Conservation (phyloP, 2,797 vertebrate species). For the Gephyroberyx darwinii region DNA sequence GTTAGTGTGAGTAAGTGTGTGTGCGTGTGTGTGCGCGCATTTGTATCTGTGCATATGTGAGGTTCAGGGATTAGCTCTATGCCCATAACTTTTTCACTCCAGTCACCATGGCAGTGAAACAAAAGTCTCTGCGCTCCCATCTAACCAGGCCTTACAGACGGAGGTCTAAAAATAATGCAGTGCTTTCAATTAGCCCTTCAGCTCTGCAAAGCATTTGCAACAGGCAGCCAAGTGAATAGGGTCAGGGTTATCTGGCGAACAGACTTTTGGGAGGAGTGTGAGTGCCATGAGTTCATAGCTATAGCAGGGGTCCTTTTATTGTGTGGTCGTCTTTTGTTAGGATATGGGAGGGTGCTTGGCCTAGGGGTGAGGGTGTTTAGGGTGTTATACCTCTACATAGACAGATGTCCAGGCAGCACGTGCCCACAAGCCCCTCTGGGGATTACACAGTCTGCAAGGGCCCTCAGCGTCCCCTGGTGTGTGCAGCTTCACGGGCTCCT, state of each 20-base stretch:
- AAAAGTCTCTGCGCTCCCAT: constrained; percentile 56
- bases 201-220: constrained; percentile 58
- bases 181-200: constrained; percentile 66
- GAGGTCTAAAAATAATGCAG: constrained; percentile 68
- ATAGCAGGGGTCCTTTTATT: constrained; percentile 22
- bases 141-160: constrained; percentile 52
- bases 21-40: constrained; percentile 13
- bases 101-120: constrained; percentile 61
- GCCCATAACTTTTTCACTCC: constrained; percentile 64
- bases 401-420: constrained; percentile 26
- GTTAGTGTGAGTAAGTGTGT: constrained; percentile 29
- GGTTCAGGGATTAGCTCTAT: constrained; percentile 58
- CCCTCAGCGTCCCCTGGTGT: neutral
- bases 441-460: neutral
- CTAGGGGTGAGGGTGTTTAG: neutral
- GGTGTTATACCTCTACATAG: constrained; percentile 10
- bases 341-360: neutral
- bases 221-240: constrained; percentile 61
- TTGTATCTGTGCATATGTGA: neutral
- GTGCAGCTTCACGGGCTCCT: too few relatives aligned
- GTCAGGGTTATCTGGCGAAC: constrained; percentile 50
- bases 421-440: neutral
- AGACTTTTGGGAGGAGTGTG: constrained; percentile 46
- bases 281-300: constrained; percentile 38
- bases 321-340: constrained; percentile 7